Conservation (phyloP, 2,888 invertebrate species). For the Dryococelus australis region DNA sequence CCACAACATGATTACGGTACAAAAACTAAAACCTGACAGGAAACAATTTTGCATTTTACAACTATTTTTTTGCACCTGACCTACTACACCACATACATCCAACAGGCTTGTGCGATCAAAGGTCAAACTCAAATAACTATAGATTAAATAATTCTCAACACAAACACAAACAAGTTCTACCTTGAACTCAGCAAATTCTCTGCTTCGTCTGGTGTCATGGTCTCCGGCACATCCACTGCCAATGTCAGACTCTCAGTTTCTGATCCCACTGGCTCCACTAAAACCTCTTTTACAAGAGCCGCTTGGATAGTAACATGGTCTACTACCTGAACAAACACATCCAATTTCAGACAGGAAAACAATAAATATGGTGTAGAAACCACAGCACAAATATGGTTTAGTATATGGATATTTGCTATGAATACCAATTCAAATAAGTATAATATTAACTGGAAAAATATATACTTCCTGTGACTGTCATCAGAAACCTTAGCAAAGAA, state of each 20-base stretch:
- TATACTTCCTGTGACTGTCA: too few species aligned
- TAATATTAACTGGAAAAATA: too few species aligned
- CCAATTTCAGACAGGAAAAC: constrained; percentile 47
- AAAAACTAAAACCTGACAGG: background rate
- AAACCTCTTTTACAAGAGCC: constrained; percentile 18
- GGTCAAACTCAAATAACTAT: too few species aligned
- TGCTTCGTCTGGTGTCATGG: constrained; percentile 88
- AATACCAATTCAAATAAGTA: too few species aligned
- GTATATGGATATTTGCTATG: too few species aligned
- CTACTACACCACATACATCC: background rate
- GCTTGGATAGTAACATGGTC: constrained; percentile 2
- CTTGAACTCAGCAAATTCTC: constrained; percentile 86
- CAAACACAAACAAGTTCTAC: constrained; percentile 61
- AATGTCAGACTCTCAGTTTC: background rate
- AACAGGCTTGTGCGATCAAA: background rate
- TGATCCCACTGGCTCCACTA: background rate
- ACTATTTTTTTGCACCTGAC: background rate
- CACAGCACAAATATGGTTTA: too few species aligned
- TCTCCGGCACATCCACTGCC: constrained; percentile 45
- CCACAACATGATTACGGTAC: background rate
- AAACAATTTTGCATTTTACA: background rate
- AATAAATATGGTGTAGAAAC: too few species aligned
- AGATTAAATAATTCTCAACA: too few species aligned
- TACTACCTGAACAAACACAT: constrained; percentile 59
- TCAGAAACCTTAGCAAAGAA: too few species aligned